A percentile compares a stretch with the other conserved stretches of the same genome.
These are phyloP conservation scores for Tetramorium parvispinum DNA, from an alignment of 1,140 invertebrate species.

Conservation along the genomic window DNA sequence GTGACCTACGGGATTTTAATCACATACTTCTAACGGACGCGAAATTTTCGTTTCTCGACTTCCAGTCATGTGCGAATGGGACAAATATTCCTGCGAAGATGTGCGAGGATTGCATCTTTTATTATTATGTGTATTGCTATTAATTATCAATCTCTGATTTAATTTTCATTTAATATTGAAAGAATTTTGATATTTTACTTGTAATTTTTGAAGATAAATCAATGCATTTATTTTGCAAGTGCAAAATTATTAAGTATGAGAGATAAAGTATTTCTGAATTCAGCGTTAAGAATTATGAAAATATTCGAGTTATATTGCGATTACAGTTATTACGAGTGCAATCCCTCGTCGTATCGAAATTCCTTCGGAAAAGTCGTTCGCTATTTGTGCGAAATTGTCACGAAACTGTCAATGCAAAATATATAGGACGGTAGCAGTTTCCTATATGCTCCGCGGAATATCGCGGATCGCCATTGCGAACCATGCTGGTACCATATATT, in stretches of 20 bases:
- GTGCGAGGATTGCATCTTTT: background rate
- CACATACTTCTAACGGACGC: too few relatives aligned
- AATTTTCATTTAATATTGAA: background rate
- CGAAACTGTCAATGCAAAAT: constrained; percentile 47
- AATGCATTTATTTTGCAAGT: background rate
- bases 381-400: constrained; percentile 54
- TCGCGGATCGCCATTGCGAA: constrained; percentile 35
- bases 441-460: constrained; percentile 41
- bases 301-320: constrained; percentile 26
- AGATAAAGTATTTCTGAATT: background rate
- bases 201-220: background rate
- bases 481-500: constrained; percentile 59
- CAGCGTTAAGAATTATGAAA: constrained; percentile 1
- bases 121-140: background rate
- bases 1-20: constrained; percentile 38
- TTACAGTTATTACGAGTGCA: constrained; percentile 14
- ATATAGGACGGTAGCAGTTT: constrained; percentile 42
- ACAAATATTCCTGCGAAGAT: background rate
- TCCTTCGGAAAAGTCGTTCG: constrained; percentile 35
- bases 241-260: background rate
- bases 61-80: background rate
- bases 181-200: background rate
- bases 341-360: constrained; percentile 48
- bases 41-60: too few relatives aligned
- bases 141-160: background rate